Evolutionary conservation across 2,113 vertebrate genomes (phyloP).

Genomic region (Chaetodon auriga): DNA sequence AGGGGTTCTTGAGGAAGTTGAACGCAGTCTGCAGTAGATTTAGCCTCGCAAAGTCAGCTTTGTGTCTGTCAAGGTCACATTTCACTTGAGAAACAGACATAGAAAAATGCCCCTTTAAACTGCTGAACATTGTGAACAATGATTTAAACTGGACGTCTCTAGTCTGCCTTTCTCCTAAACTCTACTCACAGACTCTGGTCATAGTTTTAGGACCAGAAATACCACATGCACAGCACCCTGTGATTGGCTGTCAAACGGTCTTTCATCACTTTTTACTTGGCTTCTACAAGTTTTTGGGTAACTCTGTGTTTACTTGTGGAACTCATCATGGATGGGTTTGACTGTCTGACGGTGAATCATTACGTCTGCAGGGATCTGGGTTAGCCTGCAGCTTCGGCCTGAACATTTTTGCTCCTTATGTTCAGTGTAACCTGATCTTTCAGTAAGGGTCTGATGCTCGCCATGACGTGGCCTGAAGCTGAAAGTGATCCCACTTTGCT

Average conservation of each 20-base stretch:
- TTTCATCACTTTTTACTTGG: neutral
- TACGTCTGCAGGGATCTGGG: neutral
- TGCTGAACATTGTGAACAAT: neutral
- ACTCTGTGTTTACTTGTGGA: neutral
- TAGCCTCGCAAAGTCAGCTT: neutral
- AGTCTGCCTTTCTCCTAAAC: too few relatives aligned
- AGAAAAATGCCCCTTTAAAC: neutral
- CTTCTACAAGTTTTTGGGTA: neutral
- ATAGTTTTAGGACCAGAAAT: neutral
- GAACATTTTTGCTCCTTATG: conserved; percentile 10
- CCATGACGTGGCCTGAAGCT: conserved; percentile 34
- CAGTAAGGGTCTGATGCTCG: neutral
- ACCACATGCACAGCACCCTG: neutral
- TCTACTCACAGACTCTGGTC: neutral
- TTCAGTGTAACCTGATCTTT: conserved; percentile 26
- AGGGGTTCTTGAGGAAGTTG: neutral
- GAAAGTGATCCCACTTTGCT: conserved; percentile 27
- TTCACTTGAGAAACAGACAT: neutral
- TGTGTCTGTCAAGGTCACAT: conserved; percentile 1
- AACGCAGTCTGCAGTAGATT: neutral
- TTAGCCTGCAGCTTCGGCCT: conserved; percentile 20
- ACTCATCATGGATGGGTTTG: neutral
- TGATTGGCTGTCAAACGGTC: neutral
- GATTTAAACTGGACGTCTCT: neutral
- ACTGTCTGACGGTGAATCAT: neutral